These are phyloP conservation scores for Alosa alosa DNA, from an alignment of 2,113 vertebrate genomes.

Conservation along the genomic window DNA sequence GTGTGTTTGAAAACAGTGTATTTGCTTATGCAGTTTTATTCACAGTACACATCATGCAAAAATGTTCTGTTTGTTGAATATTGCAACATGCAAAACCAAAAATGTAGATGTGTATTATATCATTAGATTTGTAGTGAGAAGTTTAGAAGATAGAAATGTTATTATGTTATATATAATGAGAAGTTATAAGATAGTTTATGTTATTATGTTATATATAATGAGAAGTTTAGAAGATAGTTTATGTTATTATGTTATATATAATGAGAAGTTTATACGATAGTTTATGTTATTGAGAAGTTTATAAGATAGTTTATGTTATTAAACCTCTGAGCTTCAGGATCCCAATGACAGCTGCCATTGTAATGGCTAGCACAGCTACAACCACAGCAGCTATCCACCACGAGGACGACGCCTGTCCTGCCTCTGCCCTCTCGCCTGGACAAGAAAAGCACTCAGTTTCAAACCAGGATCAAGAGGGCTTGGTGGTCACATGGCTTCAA, in stretches of 20 bases:
- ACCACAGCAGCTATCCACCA: constrained; percentile 64
- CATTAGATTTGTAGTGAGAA: not conserved
- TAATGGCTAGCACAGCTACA: constrained; percentile 41
- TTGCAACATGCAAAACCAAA: not conserved
- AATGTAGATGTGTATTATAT: no score
- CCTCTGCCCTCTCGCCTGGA: not conserved
- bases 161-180: not conserved
- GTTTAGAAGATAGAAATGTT: no score
- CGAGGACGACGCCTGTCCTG: not conserved
- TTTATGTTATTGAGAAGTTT: no score
- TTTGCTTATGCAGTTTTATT: not conserved
- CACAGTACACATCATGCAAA: not conserved
- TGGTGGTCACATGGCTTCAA: not conserved
- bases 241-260: no score
- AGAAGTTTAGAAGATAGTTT: not conserved
- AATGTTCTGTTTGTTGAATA: not conserved
- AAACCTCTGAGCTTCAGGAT: constrained; percentile 53
- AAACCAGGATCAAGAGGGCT: not conserved
- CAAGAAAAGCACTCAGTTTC: not conserved
- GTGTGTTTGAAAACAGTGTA: not conserved
- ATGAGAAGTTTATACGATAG: no score
- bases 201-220: not conserved
- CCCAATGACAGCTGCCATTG: constrained; percentile 46
- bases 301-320: not conserved
- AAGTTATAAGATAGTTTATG: not conserved